These are phyloP conservation scores for Hypsopygia costalis DNA, from an alignment of 2,888 invertebrate species.

Conservation along the genomic window DNA sequence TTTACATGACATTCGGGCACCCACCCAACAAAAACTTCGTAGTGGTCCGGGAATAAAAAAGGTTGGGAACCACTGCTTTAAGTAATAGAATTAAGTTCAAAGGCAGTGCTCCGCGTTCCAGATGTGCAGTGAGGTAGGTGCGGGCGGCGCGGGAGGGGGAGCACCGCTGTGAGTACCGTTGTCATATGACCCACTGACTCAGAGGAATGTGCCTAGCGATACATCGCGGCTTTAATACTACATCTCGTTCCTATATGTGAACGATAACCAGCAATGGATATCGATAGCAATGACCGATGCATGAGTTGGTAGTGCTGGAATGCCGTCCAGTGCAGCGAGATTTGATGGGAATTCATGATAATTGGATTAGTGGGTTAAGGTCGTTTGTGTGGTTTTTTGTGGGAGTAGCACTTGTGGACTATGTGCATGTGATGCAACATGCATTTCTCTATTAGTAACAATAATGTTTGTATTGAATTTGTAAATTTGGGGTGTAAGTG, in stretches of 20 bases:
- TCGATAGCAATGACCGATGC: not conserved
- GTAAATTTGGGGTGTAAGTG: too few relatives aligned
- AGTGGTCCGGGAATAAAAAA: too few relatives aligned
- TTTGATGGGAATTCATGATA: not conserved
- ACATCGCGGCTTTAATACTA: not conserved
- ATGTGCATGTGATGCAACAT: too few relatives aligned
- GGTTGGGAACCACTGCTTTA: too few relatives aligned
- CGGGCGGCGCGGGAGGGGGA: not conserved
- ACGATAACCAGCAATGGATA: not conserved
- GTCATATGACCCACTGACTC: constrained; percentile 11
- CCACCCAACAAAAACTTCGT: too few relatives aligned
- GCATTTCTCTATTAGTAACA: too few relatives aligned
- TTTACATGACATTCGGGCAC: too few relatives aligned
- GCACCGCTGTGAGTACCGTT: constrained; percentile 12
- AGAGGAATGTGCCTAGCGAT: constrained; percentile 6
- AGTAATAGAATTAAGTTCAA: constrained; percentile 14
- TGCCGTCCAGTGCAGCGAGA: not conserved
- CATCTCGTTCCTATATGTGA: not conserved
- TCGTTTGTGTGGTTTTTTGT: not conserved
- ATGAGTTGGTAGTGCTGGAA: not conserved
- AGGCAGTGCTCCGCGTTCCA: constrained; percentile 10
- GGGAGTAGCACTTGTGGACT: too few relatives aligned
- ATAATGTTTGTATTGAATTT: too few relatives aligned
- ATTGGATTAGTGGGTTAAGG: not conserved
- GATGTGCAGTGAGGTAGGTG: constrained; percentile 5